Percentiles rank a stretch among this genome's conserved stretches.
phyloP scores from a whole-genome alignment of 2,888 invertebrate species.

The Ectemnius cavifrons region DNA sequence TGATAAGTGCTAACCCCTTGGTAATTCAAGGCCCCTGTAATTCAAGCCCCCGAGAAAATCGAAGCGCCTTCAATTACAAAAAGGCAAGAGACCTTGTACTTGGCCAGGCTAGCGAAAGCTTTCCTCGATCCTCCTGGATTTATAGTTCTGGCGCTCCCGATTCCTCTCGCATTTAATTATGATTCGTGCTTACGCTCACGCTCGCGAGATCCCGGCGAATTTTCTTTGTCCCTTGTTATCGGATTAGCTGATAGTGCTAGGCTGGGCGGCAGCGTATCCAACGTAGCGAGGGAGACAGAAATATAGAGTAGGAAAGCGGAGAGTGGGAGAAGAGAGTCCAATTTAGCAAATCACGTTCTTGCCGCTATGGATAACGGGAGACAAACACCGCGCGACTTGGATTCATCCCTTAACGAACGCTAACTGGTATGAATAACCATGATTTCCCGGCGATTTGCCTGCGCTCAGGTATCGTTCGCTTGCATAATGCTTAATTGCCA shows the following conservation, averaged over 20 bases:
- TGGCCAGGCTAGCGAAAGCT: not conserved
- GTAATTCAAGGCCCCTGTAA: constrained; percentile 38
- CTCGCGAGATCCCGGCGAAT: not conserved
- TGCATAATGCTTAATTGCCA: too few species aligned
- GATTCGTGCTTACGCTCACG: not conserved
- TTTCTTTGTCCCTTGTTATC: not conserved
- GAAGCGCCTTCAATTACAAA: not conserved
- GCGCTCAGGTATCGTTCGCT: not conserved
- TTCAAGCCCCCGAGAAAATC: constrained; percentile 18
- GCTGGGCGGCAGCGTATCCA: not conserved
- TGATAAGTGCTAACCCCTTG: not conserved
- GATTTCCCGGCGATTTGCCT: constrained; percentile 14
- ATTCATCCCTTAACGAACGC: constrained; percentile 28
- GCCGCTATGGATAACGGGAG: not conserved
- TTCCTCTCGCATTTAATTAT: too few species aligned
- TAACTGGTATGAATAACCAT: constrained; percentile 31
- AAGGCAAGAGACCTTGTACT: not conserved
- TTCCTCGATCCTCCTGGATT: too few species aligned
- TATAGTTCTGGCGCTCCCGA: too few species aligned
- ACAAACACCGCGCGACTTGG: not conserved
- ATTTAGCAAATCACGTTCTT: constrained; percentile 20
- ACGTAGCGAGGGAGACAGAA: too few species aligned
- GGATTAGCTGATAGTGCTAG: not conserved
- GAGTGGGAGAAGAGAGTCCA: too few species aligned
- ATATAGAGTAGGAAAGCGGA: too few species aligned